These are phyloP conservation scores for Dicyrtoma fusca DNA, from an alignment of 2,888 invertebrate genomes.

Conservation along the genomic window DNA sequence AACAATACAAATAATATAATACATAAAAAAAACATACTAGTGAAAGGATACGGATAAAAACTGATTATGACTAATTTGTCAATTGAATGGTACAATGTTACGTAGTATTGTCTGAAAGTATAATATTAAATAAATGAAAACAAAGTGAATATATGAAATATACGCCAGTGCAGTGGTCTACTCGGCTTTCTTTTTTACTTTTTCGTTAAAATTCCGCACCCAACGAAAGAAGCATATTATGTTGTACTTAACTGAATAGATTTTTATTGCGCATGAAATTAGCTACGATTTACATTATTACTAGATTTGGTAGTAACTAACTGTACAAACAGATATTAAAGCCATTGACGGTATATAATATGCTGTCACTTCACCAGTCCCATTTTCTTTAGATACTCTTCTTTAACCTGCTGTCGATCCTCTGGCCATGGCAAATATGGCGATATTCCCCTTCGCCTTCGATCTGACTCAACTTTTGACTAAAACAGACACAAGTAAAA, in stretches of 20 bases:
- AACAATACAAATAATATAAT: neutral
- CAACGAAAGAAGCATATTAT: too few relatives aligned
- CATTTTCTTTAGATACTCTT: conserved; percentile 61
- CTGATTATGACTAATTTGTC: neutral
- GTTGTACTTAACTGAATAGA: neutral
- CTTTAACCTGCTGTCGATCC: conserved; percentile 71
- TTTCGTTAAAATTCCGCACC: too few relatives aligned
- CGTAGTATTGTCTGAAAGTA: neutral
- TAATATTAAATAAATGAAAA: too few relatives aligned
- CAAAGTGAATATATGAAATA: too few relatives aligned
- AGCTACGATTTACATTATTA: conserved; percentile 48
- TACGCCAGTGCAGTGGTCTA: too few relatives aligned
- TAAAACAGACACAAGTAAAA: too few relatives aligned
- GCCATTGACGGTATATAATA: too few relatives aligned
- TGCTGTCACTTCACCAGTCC: neutral
- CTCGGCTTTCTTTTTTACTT: too few relatives aligned
- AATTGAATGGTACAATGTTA: conserved; percentile 10
- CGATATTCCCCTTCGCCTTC: conserved; percentile 67
- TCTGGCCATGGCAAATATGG: conserved; percentile 72
- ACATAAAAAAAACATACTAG: neutral
- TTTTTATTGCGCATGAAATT: neutral
- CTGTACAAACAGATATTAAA: too few relatives aligned
- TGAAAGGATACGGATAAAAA: neutral
- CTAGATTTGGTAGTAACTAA: too few relatives aligned
- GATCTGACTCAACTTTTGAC: conserved; percentile 64